Evolutionary conservation across 2,888 invertebrate genomes (phyloP).

Genomic region (Caenorhabditis panamensis): DNA sequence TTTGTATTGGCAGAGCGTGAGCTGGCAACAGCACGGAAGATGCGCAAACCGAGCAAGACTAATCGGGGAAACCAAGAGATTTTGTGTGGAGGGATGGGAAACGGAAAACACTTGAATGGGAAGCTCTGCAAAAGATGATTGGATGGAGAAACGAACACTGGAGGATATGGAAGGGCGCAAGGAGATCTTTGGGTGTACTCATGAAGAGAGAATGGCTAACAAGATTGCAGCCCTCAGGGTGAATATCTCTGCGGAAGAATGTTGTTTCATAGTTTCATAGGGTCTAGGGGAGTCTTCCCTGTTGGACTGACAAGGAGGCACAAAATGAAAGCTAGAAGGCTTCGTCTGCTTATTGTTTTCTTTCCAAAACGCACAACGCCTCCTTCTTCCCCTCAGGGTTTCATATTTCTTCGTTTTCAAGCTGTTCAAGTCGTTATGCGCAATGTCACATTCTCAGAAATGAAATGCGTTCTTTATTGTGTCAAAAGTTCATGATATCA

Average conservation of each 20-base stretch:
- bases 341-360: not conserved
- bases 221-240: too few species aligned
- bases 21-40: not conserved
- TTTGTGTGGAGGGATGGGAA: not conserved
- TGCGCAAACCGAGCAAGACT: not conserved
- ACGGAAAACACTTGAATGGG: conserved; percentile 43
- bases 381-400: not conserved
- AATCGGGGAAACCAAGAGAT: too few species aligned
- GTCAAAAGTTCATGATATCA: not conserved
- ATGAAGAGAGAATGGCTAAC: too few species aligned
- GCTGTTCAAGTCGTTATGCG: not conserved
- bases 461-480: too few species aligned
- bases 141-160: not conserved
- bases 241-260: too few species aligned
- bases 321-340: not conserved
- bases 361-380: too few species aligned
- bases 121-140: conserved; percentile 77
- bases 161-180: not conserved
- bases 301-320: not conserved
- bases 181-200: too few species aligned
- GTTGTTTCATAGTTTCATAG: too few species aligned
- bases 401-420: not conserved
- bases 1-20: conserved; percentile 18
- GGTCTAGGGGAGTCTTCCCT: too few species aligned
- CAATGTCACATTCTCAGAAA: not conserved